Percentiles rank a stretch among this genome's conserved stretches.
These are phyloP conservation scores for Oxygymnocypris stewartii DNA, from an alignment of 2,113 vertebrate species.

Conservation along the genomic window DNA sequence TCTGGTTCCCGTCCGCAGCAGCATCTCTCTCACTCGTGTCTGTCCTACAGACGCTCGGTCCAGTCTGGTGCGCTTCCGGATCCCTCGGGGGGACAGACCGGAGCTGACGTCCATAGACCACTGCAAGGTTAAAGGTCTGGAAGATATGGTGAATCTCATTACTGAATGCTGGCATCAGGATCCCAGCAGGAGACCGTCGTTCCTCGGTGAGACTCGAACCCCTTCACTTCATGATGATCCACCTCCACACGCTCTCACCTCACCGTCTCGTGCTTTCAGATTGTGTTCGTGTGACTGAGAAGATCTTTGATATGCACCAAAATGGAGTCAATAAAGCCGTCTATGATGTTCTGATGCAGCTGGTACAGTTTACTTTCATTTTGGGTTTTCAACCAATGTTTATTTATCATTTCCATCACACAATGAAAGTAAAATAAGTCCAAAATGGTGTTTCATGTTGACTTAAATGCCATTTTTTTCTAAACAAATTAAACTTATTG, in stretches of 20 bases:
- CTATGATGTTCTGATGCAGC: conserved; percentile 51
- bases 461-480: no score
- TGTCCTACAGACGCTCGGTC: conserved; percentile 16
- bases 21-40: neutral
- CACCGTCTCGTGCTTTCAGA: conserved; percentile 9
- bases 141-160: conserved; percentile 61
- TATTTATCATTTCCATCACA: neutral
- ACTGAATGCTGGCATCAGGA: conserved; percentile 61
- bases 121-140: conserved; percentile 34
- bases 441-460: no score
- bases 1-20: neutral
- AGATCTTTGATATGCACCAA: conserved; percentile 61
- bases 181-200: conserved; percentile 51
- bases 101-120: conserved; percentile 49
- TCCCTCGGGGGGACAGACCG: conserved; percentile 70
- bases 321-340: conserved; percentile 48
- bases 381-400: no score
- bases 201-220: conserved; percentile 26
- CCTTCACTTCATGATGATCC: no score
- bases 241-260: no score
- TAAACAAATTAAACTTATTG: no score
- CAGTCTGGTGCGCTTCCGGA: conserved; percentile 61
- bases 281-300: conserved; percentile 61
- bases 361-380: conserved; percentile 60
- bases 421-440: no score